Percentiles rank a stretch among this genome's conserved stretches.
Conservation (phyloP, 2,113 vertebrate genomes). For the Pteruthius melanotis region DNA sequence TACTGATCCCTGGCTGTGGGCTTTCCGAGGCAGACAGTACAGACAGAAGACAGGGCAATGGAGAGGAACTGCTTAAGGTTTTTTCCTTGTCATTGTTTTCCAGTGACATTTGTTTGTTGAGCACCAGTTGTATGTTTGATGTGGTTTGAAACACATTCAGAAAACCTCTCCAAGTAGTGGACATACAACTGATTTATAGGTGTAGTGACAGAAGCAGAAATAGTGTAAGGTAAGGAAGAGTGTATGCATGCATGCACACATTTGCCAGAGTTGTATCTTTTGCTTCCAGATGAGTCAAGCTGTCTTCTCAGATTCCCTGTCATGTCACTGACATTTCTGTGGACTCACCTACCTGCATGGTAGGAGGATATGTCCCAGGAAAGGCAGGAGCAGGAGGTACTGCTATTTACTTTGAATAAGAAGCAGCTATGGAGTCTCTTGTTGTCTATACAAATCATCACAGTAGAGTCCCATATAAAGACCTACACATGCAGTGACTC, state of each 20-base stretch:
- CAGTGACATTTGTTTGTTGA: not conserved
- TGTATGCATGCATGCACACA: not conserved
- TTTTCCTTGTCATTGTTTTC: not conserved
- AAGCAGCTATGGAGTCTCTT: not conserved
- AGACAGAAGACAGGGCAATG: not conserved
- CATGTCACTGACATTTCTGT: not conserved
- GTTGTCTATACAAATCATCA: not conserved
- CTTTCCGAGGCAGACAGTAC: not conserved
- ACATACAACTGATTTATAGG: not conserved
- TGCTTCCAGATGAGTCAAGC: not conserved
- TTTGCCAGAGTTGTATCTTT: not conserved
- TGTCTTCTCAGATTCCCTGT: not conserved
- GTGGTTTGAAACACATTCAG: not conserved
- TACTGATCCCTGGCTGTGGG: not conserved
- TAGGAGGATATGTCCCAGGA: not conserved
- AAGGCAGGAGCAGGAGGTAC: not conserved
- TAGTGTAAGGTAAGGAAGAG: not conserved
- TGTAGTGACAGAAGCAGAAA: not conserved
- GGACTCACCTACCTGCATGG: not conserved
- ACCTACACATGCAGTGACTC: not conserved
- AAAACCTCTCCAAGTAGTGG: not conserved
- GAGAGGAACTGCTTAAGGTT: not conserved
- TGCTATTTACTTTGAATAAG: not conserved
- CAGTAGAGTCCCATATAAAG: not conserved
- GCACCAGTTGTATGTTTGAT: rapidly evolving